Evolutionary conservation across 2,888 invertebrate species (phyloP), one percentile per base, ranked within the genome.

Genomic region (Lepetodrilus schrolli): DNA sequence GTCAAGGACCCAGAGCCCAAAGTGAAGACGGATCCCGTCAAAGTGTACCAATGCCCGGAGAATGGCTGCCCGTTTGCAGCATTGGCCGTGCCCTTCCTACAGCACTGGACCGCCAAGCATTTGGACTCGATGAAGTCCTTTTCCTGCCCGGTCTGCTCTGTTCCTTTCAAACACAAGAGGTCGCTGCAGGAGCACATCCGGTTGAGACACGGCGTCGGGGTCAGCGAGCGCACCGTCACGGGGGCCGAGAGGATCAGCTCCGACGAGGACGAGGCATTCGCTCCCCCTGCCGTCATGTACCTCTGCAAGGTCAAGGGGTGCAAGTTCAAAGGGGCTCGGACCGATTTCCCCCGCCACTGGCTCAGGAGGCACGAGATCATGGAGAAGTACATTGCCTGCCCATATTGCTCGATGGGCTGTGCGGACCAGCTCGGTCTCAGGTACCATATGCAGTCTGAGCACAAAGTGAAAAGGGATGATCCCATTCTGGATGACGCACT

Each of bases 191-290:
- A 34, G 7, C 58, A 58, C 34, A 30, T 58, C 58, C 26, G 30
- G 30, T 17, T 30, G 2, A 34, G 17, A 1, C 58, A 58, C 17
- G 26, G 17, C 10, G 17, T 58, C 17, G 17, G 13, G 17, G 13
- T 30, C 17, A 30, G 10, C 17, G 30, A 30, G 4, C 2, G 10
- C 4, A 3, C 26, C 7, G 34, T 34, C 17, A 30, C 30, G 26
- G 58, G 30, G 8, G 30, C 58, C 5, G 58, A 58, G 58, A n/a
- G 17, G 5, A 58, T 58, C 10, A 58, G 58, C 1, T 58, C 58
- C 17, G 58, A 58, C 34, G 58, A 58, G 17, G 58, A 58, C 34
- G 58, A 58, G 58, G 58, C 26, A 30, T 58, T 58, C 30, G 30
- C 13, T 30, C 23, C 17, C 0, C 30, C 26, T 4, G 17, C 30